Percentiles rank a stretch among this genome's conserved stretches.
Evolutionary conservation across 2,113 vertebrate genomes (phyloP).

Genomic region (Caranx ignobilis): DNA sequence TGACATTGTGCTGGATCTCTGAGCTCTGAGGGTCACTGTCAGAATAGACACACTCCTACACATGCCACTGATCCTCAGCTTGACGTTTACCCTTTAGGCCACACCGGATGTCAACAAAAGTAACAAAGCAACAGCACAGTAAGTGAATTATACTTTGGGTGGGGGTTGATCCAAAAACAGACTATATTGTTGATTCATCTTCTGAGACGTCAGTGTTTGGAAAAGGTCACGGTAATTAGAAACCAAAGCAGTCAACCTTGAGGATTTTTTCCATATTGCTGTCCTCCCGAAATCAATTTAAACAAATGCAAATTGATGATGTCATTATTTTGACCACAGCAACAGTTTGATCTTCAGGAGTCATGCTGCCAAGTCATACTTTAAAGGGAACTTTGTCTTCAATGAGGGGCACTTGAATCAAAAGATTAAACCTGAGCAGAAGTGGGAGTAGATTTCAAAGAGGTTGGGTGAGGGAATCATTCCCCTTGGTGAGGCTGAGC

Average conservation of each 20-base stretch:
- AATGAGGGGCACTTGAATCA: constrained; percentile 55
- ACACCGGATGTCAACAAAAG: constrained; percentile 47
- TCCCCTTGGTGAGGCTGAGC: constrained; percentile 41
- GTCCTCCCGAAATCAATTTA: constrained; percentile 64
- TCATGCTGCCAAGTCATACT: constrained; percentile 60
- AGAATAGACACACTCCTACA: constrained; percentile 43
- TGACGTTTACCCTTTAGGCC: constrained; percentile 70
- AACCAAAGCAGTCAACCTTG: constrained; percentile 62
- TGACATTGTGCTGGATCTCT: constrained; percentile 25
- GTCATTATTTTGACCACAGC: constrained; percentile 74
- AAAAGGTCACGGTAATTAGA: constrained; percentile 67
- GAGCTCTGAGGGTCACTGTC: constrained; percentile 17
- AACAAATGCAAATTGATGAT: constrained; percentile 69
- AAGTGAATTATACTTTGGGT: constrained; percentile 62
- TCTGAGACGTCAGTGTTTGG: constrained; percentile 53
- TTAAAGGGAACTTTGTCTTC: constrained; percentile 51
- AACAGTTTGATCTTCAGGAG: constrained; percentile 62
- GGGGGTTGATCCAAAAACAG: constrained; percentile 50
- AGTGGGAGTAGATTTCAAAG: constrained; percentile 75
- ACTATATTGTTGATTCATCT: constrained; percentile 61
- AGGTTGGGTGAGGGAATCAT: constrained; percentile 37
- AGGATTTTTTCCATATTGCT: constrained; percentile 39
- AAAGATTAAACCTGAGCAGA: constrained; percentile 56
- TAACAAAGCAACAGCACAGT: constrained; percentile 54
- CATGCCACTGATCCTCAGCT: constrained; percentile 46